Evolutionary conservation across 1,140 invertebrate species (phyloP), one percentile per base, ranked within the genome.

Genomic region (Coenobita brevimanus): DNA sequence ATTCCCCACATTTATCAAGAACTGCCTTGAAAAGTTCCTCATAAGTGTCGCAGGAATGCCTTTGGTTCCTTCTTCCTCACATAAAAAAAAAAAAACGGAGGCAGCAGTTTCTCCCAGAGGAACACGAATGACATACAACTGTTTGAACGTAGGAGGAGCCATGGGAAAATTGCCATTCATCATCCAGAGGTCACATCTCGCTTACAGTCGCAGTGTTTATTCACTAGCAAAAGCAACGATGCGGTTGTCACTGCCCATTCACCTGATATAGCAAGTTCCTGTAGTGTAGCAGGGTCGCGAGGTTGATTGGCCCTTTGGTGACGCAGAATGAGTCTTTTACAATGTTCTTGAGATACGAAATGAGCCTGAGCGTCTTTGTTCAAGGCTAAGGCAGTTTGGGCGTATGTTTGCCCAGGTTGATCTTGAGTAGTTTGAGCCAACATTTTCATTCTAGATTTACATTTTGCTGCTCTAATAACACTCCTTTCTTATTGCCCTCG

Each of bases 121-220:
- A 69, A 69, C 21, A 69, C 64, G 64, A 69, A 69, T 69, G 8
- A 69, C 64, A 69, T 6, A 69, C 64, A 69, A 69, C n/a, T 69
- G 64, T 30, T 2, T 69, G 24, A 69, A 69, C 13, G n/a, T 69
- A 69, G 64, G 64, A 69, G 64, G 64, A 17, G 64, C 64, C 13
- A 69, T 69, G 64, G 64, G 30, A 69, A 69, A 69, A 69, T 69
- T 69, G 33, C 64, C 10, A 27, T 27, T 36, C 10, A 69, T 69
- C 64, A 69, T 69, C 64, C 64, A 69, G 64, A 69, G 8, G 64
- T 69, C 64, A 15, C 30, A 69, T 69, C 2, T 69, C 24, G 24
- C 64, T 69, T 36, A 69, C 2, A 13, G 13, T 69, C 64, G 24
- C 0, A 33, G 30, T 10, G 62, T 13, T 33, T 67, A 38, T 71